These are phyloP conservation scores for Arvicanthis niloticus DNA, from an alignment of 2,113 vertebrate genomes.

Conservation along the genomic window DNA sequence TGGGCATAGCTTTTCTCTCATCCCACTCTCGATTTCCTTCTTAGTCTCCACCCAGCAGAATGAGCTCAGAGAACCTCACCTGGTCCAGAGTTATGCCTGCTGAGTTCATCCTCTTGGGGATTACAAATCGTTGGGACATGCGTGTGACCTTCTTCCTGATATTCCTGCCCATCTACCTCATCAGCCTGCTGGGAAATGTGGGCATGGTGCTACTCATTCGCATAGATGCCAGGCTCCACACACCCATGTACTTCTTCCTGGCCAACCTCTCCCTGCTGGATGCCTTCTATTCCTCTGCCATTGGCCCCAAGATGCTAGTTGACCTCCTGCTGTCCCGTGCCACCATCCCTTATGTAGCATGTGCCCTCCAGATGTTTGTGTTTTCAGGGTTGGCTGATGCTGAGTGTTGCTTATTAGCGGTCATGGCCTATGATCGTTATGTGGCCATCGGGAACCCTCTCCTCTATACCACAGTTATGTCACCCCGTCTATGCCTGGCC, in stretches of 20 bases:
- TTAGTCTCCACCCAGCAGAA: slow-evolving; percentile 27
- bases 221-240: slow-evolving; percentile 66
- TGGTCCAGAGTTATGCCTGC: slow-evolving; percentile 21
- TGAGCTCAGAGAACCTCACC: slow-evolving; percentile 66
- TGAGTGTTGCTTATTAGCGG: slow-evolving; percentile 77
- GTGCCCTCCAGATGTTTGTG: slow-evolving; percentile 82
- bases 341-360: slow-evolving; percentile 73
- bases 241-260: slow-evolving; percentile 84
- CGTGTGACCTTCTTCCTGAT: slow-evolving; percentile 76
- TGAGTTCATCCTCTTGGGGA: slow-evolving; percentile 82
- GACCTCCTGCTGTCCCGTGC: slow-evolving; percentile 63
- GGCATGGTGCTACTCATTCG: slow-evolving; percentile 76
- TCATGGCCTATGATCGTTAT: slow-evolving; percentile 82
- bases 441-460: slow-evolving; percentile 77
- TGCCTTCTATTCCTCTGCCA: slow-evolving; percentile 78
- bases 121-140: slow-evolving; percentile 75
- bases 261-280: slow-evolving; percentile 82
- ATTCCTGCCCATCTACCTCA: slow-evolving; percentile 75
- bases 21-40: background rate
- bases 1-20: background rate
- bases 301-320: slow-evolving; percentile 77
- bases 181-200: slow-evolving; percentile 79
- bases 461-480: slow-evolving; percentile 72
- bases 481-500: slow-evolving; percentile 22
- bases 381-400: slow-evolving; percentile 76